A percentile compares a stretch with the other conserved stretches of the same genome.
These are phyloP conservation scores for Lacanobia wlatinum DNA, from an alignment of 2,888 invertebrate species.

Conservation along the genomic window DNA sequence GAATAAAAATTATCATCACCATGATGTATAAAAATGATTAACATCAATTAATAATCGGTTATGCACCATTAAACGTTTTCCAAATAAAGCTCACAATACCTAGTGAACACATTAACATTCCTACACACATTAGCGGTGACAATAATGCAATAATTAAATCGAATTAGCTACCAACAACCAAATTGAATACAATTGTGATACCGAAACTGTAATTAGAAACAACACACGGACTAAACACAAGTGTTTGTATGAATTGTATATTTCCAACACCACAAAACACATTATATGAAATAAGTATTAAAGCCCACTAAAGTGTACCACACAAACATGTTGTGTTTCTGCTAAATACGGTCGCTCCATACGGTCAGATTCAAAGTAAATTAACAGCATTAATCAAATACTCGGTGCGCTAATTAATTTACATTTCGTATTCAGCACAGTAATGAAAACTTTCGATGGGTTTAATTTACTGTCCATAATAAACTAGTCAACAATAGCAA, in stretches of 20 bases:
- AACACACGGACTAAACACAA: conserved; percentile 18
- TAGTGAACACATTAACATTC: conserved; percentile 24
- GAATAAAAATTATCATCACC: too few relatives aligned
- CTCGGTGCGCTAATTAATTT: conserved; percentile 36
- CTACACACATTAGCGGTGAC: conserved; percentile 15
- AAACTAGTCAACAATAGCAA: conserved; percentile 19
- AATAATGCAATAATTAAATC: conserved; percentile 32
- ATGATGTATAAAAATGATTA: background rate
- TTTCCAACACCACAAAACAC: conserved; percentile 9
- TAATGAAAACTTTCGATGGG: conserved; percentile 35
- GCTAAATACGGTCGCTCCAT: conserved; percentile 15
- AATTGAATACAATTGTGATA: conserved; percentile 30
- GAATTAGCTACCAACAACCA: conserved; percentile 21
- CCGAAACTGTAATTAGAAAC: conserved; percentile 36
- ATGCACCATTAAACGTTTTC: background rate
- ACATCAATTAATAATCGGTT: background rate
- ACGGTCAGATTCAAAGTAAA: conserved; percentile 38
- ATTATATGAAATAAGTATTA: conserved; percentile 17
- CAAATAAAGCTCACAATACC: conserved; percentile 19
- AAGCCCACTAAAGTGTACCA: background rate
- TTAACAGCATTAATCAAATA: conserved; percentile 53
- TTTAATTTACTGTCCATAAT: conserved; percentile 33
- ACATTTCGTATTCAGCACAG: conserved; percentile 26
- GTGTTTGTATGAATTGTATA: conserved; percentile 17
- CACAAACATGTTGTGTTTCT: conserved; percentile 14